Base-by-base conservation (phyloP, 2,797 vertebrate species). In the Pseudomugil gertrudae region DNA sequence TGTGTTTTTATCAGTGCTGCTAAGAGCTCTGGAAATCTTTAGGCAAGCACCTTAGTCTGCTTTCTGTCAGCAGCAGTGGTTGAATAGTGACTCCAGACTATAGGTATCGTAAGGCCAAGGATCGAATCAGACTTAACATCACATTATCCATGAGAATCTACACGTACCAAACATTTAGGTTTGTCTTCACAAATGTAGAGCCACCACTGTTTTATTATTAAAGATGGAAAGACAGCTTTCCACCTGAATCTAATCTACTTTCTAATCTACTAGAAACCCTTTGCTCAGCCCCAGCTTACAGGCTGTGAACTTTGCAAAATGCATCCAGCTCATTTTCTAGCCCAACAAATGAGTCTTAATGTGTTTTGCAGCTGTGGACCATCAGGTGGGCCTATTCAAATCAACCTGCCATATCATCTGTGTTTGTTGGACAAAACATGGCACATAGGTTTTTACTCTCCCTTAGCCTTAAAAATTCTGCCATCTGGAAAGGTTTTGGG, bases 371-470 rank as follows among this genome's bases (percentile, higher is more conserved):
- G 93, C 94, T 92, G 91, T 90, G 93, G 90, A 84, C 72, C 90
- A 88, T 93, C 91, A 91, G 91, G 91, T 85, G 66, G 85, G 90
- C 92, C 95, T 95, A 93, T 95, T 94, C 81, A 89, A 92, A 94
- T 94, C 92, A 91, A 92, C 95, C 94, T 94, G 95, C 94, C 95
- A 93, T 89, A 84, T 88, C 73, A 76, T 92, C 93, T 88, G 92
- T 97, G 96, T 99, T 98, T 98, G 97, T 98, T 99, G 97, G 97
- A 97, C 96, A 94, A 98, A 99, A 99, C 98, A 99, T 99, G 98
- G 97, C 98, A 96, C 93, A 93, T 94, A 94, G 88, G 93, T 92
- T 93, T 92, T 89, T 93, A 91, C 88, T 84, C 93, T 84, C 87
- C 72, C 69, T 60, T 57, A 76, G 50, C 50, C 63, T 84, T 89